Evolutionary conservation across 2,888 invertebrate species (phyloP), one percentile per base, ranked within the genome.

Genomic region (Pandemis heparana): DNA sequence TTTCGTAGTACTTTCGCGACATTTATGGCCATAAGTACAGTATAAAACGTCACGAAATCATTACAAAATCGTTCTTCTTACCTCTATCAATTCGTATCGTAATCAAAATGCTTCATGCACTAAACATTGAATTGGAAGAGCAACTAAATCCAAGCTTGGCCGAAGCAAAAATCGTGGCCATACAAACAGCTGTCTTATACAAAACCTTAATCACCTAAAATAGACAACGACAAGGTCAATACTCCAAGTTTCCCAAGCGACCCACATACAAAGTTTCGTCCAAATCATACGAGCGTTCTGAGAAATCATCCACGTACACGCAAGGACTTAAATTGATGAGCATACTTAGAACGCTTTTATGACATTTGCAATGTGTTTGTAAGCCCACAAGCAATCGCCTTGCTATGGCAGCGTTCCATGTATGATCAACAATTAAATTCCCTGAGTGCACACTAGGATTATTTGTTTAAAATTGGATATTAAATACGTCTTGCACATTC

Each of bases 111-210:
- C 51, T 51, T 72, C 93, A 93, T 93, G 94, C 93, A 92, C 90
- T 92, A 92, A 48, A 81, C 85, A 80, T 80, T 77, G 77, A 79
- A 78, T 77, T 75, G 77, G 77, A 78, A 81, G 80, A 77, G 94
- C 94, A 94, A 94, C 85, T 79, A 82, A 93, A 92, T 83, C 76
- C 53, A 92, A 94, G 93, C 93, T 85, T 79, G 88, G 92, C 93
- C 92, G 86, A 93, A 94, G 92, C 92, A 81, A 88, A 84, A 85
- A 86, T 83, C 85, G 83, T 83, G 85, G 92, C 93, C 89, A 92
- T 87, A 85, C 85, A 87, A 83, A 82, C 81, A 90, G 89, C 91
- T 84, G 83, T 87, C 85, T 82, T 82, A 85, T 63, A 63, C 62
- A 73, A 64, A 73, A 63, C 73, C 72, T 72, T 67, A 72, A 61